phyloP scores from a whole-genome alignment of 2,113 vertebrate genomes.

The Oreochromis tanganicae region DNA sequence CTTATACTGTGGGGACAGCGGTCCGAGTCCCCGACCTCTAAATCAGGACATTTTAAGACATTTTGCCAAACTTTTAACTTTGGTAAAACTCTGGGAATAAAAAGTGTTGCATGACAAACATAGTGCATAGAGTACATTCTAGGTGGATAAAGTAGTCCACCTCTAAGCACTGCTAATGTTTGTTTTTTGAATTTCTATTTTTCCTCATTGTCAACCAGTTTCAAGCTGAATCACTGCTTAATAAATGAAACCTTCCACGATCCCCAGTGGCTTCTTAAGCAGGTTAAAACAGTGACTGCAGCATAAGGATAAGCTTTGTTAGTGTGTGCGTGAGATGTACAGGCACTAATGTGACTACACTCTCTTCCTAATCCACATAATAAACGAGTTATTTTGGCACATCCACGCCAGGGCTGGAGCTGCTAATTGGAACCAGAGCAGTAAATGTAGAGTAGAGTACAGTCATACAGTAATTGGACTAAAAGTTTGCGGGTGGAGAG shows the following conservation, averaged over 20 bases:
- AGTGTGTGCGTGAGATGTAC: not conserved
- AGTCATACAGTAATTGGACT: conserved; percentile 55
- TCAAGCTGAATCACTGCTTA: not conserved
- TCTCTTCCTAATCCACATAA: conserved; percentile 15
- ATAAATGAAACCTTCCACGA: not conserved
- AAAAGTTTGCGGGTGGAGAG: conserved; percentile 40
- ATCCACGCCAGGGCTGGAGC: conserved; percentile 5
- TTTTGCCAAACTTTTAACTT: not conserved
- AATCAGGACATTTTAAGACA: not conserved
- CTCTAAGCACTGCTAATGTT: not conserved
- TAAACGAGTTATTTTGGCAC: conserved; percentile 51
- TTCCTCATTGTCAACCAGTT: not conserved
- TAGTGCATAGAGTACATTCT: not conserved
- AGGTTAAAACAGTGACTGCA: not conserved
- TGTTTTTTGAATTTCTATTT: not conserved
- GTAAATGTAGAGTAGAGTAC: conserved; percentile 17
- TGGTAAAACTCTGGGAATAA: not conserved
- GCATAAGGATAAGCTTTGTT: not conserved
- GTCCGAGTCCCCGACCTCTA: not conserved
- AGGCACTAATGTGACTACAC: not conserved
- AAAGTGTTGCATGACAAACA: not conserved
- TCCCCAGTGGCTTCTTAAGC: not conserved
- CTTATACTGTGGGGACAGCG: not conserved
- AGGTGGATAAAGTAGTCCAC: not conserved
- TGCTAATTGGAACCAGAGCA: conserved; percentile 57